phyloP scores from a whole-genome alignment of 2,797 vertebrate species.

The Eospalax fontanierii region DNA sequence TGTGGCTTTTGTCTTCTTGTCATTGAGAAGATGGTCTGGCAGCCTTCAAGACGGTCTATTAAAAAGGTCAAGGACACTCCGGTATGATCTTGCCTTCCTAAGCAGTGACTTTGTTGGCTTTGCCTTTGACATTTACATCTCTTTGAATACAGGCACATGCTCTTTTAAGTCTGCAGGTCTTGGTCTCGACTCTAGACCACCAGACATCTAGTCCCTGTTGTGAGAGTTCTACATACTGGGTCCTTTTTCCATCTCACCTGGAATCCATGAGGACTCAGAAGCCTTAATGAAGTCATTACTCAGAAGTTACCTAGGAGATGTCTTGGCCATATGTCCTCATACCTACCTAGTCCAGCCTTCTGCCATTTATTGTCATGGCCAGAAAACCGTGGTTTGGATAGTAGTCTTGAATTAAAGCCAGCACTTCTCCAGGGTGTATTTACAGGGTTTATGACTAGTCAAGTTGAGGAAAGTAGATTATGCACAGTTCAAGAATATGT shows the following conservation, averaged over 20 bases:
- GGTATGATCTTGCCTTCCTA: neutral
- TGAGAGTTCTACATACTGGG: neutral
- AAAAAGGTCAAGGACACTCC: neutral
- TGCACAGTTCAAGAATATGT: neutral
- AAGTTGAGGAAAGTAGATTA: constrained; percentile 14
- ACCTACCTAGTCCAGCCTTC: neutral
- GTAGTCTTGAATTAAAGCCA: neutral
- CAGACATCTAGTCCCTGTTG: neutral
- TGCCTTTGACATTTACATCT: neutral
- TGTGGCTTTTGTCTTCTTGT: constrained; percentile 11
- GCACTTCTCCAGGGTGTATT: neutral
- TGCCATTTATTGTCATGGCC: neutral
- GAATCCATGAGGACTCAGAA: neutral
- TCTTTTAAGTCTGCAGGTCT: neutral
- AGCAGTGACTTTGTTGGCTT: neutral
- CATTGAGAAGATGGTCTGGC: neutral
- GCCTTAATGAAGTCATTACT: neutral
- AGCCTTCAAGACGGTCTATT: neutral
- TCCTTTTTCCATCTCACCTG: neutral
- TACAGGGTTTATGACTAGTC: neutral
- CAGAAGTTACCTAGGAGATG: neutral
- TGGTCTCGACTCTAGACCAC: neutral
- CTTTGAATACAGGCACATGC: neutral
- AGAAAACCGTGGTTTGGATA: neutral
- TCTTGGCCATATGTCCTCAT: neutral